Evolutionary conservation across 2,888 invertebrate species (phyloP), one percentile per base, ranked within the genome.

Genomic region (Erynnis tages): DNA sequence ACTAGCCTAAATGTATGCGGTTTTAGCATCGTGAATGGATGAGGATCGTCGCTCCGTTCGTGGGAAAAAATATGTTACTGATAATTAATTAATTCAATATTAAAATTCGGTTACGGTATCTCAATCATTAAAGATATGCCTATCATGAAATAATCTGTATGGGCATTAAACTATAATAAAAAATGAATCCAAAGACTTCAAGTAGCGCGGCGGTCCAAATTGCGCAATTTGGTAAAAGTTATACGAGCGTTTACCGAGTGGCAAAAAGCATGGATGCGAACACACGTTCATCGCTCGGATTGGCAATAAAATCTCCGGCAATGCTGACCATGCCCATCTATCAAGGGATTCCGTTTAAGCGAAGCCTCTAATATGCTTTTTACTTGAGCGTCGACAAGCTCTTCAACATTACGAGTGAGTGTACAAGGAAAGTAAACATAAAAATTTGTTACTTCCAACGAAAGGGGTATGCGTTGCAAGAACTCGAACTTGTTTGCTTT

Each of bases 21-120:
- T 82, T 81, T 73, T 66, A 63, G 71, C 73, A 60, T 65, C 71
- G 71, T 71, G 79, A 79, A 84, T 83, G 82, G 73, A 79, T 83
- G 82, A 82, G 37, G 37, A 52, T 16, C 74, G 71, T 69, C 34
- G 29, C 54, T 68, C 69, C 75, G 74, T 73, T 76, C 83, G 85
- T 86, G 86, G 83, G 86, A 87, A 87, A 71, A 70, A 25, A 25
- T 37, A 17, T 41, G 27, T 49, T 41, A 41, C 41, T n/a, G 23
- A 1, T 48, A 40, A 48, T 49, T 48, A 40, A 48, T 49, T 41
- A 41, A 49, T 34, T 49, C 17, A 32, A 32, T 25, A 30, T 40
- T 23, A 19, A 23, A 73, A 72, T 57, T 58, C 55, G 62, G 67
- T 64, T 64, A 66, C 60, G 57, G 56, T 56, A 60, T 47, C 23